Evolutionary conservation across 2,888 invertebrate genomes (phyloP).

Genomic region (Entomobrya multifasciata): DNA sequence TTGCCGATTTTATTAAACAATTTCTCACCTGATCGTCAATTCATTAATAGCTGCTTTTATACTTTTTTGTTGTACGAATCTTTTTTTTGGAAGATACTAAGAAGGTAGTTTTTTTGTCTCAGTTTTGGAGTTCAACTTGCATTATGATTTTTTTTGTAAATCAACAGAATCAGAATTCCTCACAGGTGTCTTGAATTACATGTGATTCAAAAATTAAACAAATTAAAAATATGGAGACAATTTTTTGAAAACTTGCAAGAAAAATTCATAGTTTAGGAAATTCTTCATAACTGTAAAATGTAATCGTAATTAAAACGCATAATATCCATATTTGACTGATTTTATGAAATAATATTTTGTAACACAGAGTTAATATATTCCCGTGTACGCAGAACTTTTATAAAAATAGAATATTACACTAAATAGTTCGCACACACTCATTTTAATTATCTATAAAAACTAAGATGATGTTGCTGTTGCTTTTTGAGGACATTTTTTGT

Average conservation of each 20-base stretch:
- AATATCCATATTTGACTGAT: constrained; percentile 20
- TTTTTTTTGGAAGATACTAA: too few species aligned
- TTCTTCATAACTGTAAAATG: too few species aligned
- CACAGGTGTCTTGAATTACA: constrained; percentile 2
- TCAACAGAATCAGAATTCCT: neutral
- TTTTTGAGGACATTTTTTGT: neutral
- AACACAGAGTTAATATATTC: constrained; percentile 35
- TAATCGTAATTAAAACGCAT: neutral
- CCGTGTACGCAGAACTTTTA: neutral
- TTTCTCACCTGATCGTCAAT: too few species aligned
- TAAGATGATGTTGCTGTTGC: neutral
- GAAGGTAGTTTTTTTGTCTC: too few species aligned
- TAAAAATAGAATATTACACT: neutral
- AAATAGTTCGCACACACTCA: neutral
- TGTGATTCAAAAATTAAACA: constrained; percentile 16
- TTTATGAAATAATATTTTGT: constrained; percentile 24
- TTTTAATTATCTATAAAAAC: neutral
- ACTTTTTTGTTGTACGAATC: too few species aligned
- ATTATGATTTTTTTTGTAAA: too few species aligned
- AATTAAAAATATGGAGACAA: too few species aligned
- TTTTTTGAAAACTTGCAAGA: too few species aligned
- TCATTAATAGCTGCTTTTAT: too few species aligned
- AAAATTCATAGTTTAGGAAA: too few species aligned
- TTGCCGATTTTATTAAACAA: too few species aligned
- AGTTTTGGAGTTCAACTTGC: too few species aligned